Evolutionary conservation across 1,140 invertebrate genomes (phyloP).

Genomic region (Drosophila aff.): DNA sequence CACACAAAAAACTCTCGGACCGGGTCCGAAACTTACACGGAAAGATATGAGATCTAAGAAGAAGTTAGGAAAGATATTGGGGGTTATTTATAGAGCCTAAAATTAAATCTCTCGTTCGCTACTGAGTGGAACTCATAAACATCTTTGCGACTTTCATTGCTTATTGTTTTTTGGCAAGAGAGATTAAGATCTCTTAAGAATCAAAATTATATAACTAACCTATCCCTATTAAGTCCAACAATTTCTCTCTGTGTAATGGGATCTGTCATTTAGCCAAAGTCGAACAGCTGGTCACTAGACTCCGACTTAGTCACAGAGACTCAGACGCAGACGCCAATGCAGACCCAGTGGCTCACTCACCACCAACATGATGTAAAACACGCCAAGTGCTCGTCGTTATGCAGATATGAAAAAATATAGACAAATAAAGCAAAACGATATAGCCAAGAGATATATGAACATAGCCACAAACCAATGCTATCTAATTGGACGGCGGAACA

Average conservation of each 20-base stretch:
- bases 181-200: background rate
- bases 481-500: conserved; percentile 44
- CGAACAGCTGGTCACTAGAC: conserved; percentile 24
- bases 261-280: conserved; percentile 4
- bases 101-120: background rate
- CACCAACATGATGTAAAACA: conserved; percentile 39
- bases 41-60: background rate
- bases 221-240: accelerated
- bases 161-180: background rate
- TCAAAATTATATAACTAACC: background rate
- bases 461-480: conserved; percentile 12
- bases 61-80: background rate
- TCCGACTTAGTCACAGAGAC: conserved; percentile 8
- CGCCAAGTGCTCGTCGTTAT: conserved; percentile 46
- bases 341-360: conserved; percentile 26
- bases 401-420: conserved; percentile 18
- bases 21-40: conserved; percentile 7
- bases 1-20: conserved; percentile 32
- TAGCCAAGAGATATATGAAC: conserved; percentile 4
- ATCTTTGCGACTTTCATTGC: no score
- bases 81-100: background rate
- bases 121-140: background rate
- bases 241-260: conserved; percentile 25
- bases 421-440: conserved; percentile 8
- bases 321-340: background rate